These are phyloP conservation scores for Amphiura filiformis DNA, from an alignment of 35 echinoderm and acorn worm species.

Conservation along the genomic window DNA sequence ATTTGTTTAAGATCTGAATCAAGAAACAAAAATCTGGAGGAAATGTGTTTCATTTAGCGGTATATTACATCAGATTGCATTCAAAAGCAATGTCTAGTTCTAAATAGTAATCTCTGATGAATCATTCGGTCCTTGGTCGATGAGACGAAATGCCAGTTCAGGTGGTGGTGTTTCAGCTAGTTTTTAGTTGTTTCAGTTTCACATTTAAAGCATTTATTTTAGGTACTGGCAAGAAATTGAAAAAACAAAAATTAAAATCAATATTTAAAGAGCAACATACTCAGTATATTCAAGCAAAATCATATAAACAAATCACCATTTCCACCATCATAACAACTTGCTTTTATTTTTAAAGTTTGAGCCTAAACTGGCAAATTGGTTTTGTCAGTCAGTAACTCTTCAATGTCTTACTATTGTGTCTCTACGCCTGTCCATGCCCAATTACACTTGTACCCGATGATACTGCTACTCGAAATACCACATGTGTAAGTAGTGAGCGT, in stretches of 20 bases:
- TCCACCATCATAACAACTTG: constrained; percentile 1
- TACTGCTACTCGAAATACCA: not conserved
- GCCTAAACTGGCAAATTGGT: not conserved
- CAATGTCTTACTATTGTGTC: not conserved
- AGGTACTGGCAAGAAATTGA: not conserved
- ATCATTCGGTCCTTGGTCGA: not conserved
- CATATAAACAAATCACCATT: not conserved
- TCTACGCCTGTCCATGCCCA: constrained; percentile 1
- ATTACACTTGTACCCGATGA: not conserved
- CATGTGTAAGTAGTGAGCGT: not conserved
- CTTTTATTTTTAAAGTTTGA: not conserved
- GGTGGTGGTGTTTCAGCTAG: not conserved
- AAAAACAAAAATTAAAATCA: not conserved
- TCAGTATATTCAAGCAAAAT: not conserved
- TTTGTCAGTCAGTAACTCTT: not conserved
- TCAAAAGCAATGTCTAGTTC: not conserved
- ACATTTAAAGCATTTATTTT: not conserved
- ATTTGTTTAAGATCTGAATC: not conserved
- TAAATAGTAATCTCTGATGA: not conserved
- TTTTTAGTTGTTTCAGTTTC: not conserved
- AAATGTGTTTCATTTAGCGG: not conserved
- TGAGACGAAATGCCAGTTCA: not conserved
- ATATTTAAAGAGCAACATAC: not conserved
- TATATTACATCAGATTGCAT: not conserved
- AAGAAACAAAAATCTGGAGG: not conserved